These are phyloP conservation scores for Pteropus rufus DNA, from an alignment of 2,797 vertebrate species.

Conservation along the genomic window DNA sequence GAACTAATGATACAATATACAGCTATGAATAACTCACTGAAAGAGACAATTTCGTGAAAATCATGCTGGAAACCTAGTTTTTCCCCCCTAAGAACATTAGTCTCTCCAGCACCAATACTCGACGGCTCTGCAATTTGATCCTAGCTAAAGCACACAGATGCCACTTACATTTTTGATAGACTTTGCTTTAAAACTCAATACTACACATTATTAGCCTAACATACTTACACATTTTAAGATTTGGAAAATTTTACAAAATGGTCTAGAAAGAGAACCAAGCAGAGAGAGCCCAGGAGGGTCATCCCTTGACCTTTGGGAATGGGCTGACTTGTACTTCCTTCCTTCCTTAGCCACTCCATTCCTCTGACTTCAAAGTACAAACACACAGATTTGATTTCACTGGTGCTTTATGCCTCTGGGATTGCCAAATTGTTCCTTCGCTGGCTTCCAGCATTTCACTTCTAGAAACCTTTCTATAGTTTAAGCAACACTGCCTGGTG, in stretches of 20 bases:
- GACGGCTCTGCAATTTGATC: neutral
- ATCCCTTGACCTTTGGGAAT: neutral
- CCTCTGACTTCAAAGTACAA: conserved; percentile 21
- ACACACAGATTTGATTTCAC: neutral
- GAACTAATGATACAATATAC: neutral
- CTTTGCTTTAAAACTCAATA: neutral
- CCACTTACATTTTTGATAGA: neutral
- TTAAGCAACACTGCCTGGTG: conserved; percentile 73
- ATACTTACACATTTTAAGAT: neutral
- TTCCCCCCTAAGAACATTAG: neutral
- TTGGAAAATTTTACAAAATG: neutral
- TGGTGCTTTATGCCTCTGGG: conserved; percentile 60
- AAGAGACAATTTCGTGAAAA: neutral
- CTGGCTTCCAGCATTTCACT: conserved; percentile 66
- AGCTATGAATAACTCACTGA: neutral
- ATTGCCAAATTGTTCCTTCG: conserved; percentile 57
- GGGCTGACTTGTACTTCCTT: neutral
- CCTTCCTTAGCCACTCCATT: neutral
- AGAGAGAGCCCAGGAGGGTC: neutral
- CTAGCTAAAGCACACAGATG: neutral
- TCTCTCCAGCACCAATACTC: neutral
- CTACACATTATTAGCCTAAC: neutral
- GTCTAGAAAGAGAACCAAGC: neutral
- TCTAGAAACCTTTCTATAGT: conserved; percentile 71
- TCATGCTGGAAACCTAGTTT: no score